Conservation (phyloP, 2,888 invertebrate species). For the Abscondita cerata region DNA sequence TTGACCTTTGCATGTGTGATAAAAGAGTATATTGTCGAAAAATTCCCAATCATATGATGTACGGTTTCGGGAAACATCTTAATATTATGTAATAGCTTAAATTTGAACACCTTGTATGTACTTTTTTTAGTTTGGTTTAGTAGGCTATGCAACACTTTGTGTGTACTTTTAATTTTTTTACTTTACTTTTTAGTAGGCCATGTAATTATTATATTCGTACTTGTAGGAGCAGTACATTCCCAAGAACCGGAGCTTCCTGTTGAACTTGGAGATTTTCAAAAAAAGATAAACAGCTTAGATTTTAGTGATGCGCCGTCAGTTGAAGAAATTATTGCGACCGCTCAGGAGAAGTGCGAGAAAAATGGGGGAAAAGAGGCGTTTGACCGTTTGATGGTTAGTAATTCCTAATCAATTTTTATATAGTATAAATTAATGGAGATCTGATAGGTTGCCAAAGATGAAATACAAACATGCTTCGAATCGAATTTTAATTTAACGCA, state of each 20-base stretch:
- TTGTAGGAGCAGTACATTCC: no score
- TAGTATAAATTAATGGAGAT: not conserved
- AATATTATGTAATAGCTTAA: no score
- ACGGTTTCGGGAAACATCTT: no score
- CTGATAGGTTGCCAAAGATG: constrained; percentile 57
- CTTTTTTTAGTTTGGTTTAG: no score
- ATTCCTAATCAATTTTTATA: not conserved
- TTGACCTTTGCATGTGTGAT: no score
- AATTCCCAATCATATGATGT: no score
- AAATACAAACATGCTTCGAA: constrained; percentile 64
- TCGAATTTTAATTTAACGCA: constrained; percentile 65
- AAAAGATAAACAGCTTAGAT: constrained; percentile 44
- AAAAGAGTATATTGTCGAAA: no score
- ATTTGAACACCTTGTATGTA: no score
- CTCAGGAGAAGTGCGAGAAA: constrained; percentile 72
- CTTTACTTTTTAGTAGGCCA: no score
- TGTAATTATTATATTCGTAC: no score
- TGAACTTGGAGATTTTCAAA: constrained; percentile 38
- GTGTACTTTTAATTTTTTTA: no score
- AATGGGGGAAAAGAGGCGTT: constrained; percentile 67
- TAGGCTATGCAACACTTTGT: no score
- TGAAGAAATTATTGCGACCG: constrained; percentile 61
- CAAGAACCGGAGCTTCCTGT: constrained; percentile 25
- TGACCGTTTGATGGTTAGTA: constrained; percentile 61
- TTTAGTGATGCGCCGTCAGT: constrained; percentile 49